These are phyloP conservation scores for Microtus oregoni DNA, from an alignment of 2,113 vertebrate species.

Conservation along the genomic window DNA sequence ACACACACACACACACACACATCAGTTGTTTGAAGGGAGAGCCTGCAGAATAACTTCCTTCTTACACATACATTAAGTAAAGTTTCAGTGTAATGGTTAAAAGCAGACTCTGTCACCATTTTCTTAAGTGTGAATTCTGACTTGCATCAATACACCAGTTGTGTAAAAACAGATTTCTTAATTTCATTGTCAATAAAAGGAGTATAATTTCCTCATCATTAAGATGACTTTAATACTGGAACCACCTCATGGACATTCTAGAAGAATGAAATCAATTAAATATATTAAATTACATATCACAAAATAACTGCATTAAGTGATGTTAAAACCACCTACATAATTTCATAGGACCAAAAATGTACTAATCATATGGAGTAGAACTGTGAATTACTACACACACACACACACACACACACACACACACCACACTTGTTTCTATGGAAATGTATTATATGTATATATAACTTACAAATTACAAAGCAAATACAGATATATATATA, in stretches of 20 bases:
- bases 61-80: neutral
- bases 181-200: slow-evolving; percentile 37
- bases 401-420: neutral
- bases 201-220: neutral
- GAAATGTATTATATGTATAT: neutral
- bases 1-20: no score
- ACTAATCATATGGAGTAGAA: neutral
- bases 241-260: neutral
- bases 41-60: neutral
- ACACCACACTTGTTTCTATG: neutral
- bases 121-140: neutral
- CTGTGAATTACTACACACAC: slow-evolving; percentile 5
- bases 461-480: neutral
- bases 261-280: slow-evolving; percentile 1
- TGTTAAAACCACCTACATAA: neutral
- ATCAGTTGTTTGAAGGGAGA: slow-evolving; percentile 12
- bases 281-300: neutral
- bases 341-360: neutral
- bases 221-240: neutral
- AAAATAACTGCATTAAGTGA: slow-evolving; percentile 42
- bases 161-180: neutral
- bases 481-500: neutral
- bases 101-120: neutral
- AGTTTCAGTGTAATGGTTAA: neutral
- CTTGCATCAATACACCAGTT: neutral